A percentile compares a stretch with the other conserved stretches of the same genome.
Evolutionary conservation across 1,140 invertebrate species (phyloP).

Genomic region (Drosophila nebulosa): DNA sequence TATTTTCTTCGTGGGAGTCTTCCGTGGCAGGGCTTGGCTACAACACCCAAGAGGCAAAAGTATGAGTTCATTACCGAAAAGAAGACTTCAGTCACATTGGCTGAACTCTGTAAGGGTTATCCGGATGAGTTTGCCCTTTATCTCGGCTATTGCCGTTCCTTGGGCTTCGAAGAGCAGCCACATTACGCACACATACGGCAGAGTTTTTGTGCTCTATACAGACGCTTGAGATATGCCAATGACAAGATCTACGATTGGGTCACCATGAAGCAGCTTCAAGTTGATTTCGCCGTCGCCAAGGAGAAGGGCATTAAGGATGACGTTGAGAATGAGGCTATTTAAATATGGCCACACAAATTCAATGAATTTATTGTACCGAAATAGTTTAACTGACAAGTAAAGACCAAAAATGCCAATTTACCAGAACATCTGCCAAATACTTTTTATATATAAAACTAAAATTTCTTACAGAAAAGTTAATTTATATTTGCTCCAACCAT

Average conservation of each 20-base stretch:
- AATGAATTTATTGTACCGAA: background rate
- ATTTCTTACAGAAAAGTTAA: background rate
- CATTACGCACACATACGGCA: slow-evolving; percentile 98
- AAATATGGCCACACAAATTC: background rate
- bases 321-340: background rate
- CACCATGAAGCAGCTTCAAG: slow-evolving; percentile 86
- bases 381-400: background rate
- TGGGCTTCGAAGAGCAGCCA: slow-evolving; percentile 95
- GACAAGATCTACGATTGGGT: slow-evolving; percentile 99
- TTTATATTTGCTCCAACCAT: background rate
- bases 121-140: slow-evolving; percentile 98
- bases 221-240: slow-evolving; percentile 97
- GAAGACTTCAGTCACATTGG: slow-evolving; percentile 96
- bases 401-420: background rate
- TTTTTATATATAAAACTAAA: background rate
- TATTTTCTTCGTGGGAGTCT: slow-evolving; percentile 95
- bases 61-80: slow-evolving; percentile 97
- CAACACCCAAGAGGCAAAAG: slow-evolving; percentile 94
- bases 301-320: background rate
- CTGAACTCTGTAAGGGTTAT: slow-evolving; percentile 94
- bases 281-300: background rate
- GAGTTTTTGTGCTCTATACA: slow-evolving; percentile 94
- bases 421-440: background rate
- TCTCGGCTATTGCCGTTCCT: slow-evolving; percentile 95
- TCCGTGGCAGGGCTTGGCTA: slow-evolving; percentile 96